Base-by-base conservation (phyloP, 2,888 invertebrate genomes). In the Macaria liturata region DNA sequence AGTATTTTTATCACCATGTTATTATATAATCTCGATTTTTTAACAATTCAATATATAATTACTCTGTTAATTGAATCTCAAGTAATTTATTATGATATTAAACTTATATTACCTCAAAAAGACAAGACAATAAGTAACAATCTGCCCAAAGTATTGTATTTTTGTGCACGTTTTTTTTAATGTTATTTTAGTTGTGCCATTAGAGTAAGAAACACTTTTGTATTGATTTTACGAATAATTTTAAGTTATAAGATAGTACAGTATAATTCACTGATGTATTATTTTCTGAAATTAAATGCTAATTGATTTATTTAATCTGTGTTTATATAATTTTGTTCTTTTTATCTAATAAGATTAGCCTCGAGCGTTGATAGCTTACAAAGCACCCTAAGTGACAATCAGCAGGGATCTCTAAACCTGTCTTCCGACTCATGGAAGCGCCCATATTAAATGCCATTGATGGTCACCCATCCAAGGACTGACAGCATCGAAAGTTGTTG, bases 121-220 rank as follows among this genome's bases (percentile, higher is more conserved):
- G 20, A 20, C 34, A 37, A 37, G 34, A 37, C 34, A 37, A 37
- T 37, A 37, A 37, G 34, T 6, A 6, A 37, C 7, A 37, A 6
- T 37, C 34, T 7, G 34, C 3, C 34, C 34, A 37, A 37, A 37
- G 34, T 37, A 37, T 6, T 6, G 34, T 46, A n/a, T 30, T 44
- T 7, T 39, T 40, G 42, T 52, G 53, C 62, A 60, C 60, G 45
- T 63, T 57, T 55, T 57, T 51, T 46, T 6, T 9, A 57, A 57
- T 50, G 20, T 62, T 42, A 57, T 54, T 64, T 62, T 66, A 63
- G 62, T 62, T 65, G 66, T 66, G 65, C 66, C 66, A 65, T 66
- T 65, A 67, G 67, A 45, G 0, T 62, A 61, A 61, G 61, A 30
- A 7, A 32, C 46, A 61, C 49, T 45, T 56, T 62, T 60, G 51